A percentile compares a stretch with the other conserved stretches of the same genome.
phyloP scores from a whole-genome alignment of 2,888 invertebrate genomes.

The Caenorhabditis macrosperma region DNA sequence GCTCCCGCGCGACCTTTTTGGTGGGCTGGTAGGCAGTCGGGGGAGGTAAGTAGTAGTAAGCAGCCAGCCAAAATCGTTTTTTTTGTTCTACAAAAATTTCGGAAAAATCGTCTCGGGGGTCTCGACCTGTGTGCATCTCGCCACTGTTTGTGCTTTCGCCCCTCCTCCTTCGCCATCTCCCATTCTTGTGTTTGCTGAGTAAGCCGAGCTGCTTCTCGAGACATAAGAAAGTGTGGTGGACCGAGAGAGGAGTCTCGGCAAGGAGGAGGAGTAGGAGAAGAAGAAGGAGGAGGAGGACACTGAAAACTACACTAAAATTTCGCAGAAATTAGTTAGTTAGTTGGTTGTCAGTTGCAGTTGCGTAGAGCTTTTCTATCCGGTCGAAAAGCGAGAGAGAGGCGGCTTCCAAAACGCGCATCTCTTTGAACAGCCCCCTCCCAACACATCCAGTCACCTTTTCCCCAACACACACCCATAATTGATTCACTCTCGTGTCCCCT shows the following conservation, averaged over 20 bases:
- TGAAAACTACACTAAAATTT: slow-evolving; percentile 33
- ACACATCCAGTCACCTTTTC: background rate
- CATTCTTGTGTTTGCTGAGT: slow-evolving; percentile 55
- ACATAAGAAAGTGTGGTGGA: slow-evolving; percentile 37
- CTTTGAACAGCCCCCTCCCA: slow-evolving; percentile 10
- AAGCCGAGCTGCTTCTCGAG: slow-evolving; percentile 59
- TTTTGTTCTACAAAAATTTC: slow-evolving; percentile 40
- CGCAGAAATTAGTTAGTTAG: slow-evolving; percentile 23
- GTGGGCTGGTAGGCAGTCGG: background rate
- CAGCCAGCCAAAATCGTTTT: no score
- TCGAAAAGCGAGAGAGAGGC: background rate
- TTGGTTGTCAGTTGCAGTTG: slow-evolving; percentile 23
- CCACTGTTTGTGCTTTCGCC: slow-evolving; percentile 51
- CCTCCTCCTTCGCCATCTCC: slow-evolving; percentile 2
- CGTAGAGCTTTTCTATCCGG: slow-evolving; percentile 3
- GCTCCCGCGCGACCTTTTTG: background rate
- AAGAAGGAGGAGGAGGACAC: slow-evolving; percentile 12
- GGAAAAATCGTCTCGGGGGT: slow-evolving; percentile 19
- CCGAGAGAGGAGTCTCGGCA: background rate
- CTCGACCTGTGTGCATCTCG: slow-evolving; percentile 3
- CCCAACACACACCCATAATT: background rate
- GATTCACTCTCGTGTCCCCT: background rate
- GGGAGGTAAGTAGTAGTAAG: no score
- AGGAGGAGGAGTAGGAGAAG: background rate
- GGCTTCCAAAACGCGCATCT: slow-evolving; percentile 4